A percentile compares a stretch with the other conserved stretches of the same genome.
Evolutionary conservation across 2,113 vertebrate genomes (phyloP).

Genomic region (Micromys minutus): DNA sequence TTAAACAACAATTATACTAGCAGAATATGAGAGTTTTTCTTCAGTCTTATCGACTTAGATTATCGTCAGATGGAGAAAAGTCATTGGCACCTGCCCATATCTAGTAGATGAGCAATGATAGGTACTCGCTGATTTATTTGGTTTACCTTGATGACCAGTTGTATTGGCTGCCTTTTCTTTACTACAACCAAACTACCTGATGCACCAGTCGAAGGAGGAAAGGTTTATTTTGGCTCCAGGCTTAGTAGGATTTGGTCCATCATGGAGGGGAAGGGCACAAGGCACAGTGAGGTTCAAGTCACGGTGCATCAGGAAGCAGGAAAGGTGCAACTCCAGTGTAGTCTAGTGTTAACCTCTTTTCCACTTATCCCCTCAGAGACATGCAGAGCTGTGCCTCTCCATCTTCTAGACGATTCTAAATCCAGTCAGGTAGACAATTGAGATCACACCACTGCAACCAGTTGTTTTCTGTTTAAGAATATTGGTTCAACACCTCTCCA

Average conservation of each 20-base stretch:
- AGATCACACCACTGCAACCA: not conserved
- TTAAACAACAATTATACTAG: not conserved
- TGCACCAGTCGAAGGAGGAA: not conserved
- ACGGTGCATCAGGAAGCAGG: not conserved
- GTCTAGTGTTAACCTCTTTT: no score
- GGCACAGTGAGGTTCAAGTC: not conserved
- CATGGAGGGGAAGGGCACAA: no score
- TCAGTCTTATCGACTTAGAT: not conserved
- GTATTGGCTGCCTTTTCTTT: not conserved
- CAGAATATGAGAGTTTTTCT: not conserved
- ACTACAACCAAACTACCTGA: not conserved
- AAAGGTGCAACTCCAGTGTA: no score
- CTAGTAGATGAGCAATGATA: not conserved
- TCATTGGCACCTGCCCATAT: not conserved
- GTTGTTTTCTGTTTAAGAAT: not conserved
- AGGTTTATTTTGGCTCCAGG: not conserved
- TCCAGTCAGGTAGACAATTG: not conserved
- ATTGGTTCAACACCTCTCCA: not conserved
- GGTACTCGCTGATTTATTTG: not conserved
- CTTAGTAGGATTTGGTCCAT: not conserved
- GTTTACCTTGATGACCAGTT: not conserved
- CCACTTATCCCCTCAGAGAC: not conserved
- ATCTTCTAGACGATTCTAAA: not conserved
- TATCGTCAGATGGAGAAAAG: not conserved
- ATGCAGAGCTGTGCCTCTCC: not conserved